Evolutionary conservation across 2,888 invertebrate species (phyloP), one percentile per base, ranked within the genome.

Genomic region (Rhingia rostrata): DNA sequence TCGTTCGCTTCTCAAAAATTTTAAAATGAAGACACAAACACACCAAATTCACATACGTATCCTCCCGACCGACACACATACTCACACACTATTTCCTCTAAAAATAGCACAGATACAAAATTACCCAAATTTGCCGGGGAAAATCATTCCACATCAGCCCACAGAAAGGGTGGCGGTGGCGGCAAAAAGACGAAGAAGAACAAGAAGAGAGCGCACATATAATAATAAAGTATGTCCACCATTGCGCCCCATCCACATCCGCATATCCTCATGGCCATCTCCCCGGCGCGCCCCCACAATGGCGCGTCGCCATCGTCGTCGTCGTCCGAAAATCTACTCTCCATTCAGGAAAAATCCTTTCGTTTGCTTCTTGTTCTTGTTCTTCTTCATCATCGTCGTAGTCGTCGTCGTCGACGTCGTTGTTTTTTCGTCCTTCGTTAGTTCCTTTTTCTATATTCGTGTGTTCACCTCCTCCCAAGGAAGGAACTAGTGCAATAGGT

Each of bases 401-500:
- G 22, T 22, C 22, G 22, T 22, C 22, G 22, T 22, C 22, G 22
- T 22, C 22, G 22, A 2, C 22, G 22, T 22, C 22, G 22, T 22
- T 22, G 22, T 22, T 22, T 43, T 80, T 84, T 84, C 79, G 79
- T 83, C 79, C 83, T 83, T 84, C 80, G 79, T 83, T 84, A 60
- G 58, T 69, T 80, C 69, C 54, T 80, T 30, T 80, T 43, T 22
- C 22, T 22, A 22, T 64, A 66, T 66, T 69, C 74, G 72, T 67
- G 69, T 61, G 69, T 61, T 75, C 54, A 75, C 60, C 80, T 80
- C 54, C 80, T 80, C 84, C 43, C 70, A 84, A 84, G 84, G 84
- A 84, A 84, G 66, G 84, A 80, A 84, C 84, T 84, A 75, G 84
- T 84, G 84, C 84, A 84, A 80, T 84, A 84, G 84, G 84, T 84